Evolutionary conservation across 2,113 vertebrate genomes (phyloP), one percentile per base, ranked within the genome.

Genomic region (Chaetodon auriga): DNA sequence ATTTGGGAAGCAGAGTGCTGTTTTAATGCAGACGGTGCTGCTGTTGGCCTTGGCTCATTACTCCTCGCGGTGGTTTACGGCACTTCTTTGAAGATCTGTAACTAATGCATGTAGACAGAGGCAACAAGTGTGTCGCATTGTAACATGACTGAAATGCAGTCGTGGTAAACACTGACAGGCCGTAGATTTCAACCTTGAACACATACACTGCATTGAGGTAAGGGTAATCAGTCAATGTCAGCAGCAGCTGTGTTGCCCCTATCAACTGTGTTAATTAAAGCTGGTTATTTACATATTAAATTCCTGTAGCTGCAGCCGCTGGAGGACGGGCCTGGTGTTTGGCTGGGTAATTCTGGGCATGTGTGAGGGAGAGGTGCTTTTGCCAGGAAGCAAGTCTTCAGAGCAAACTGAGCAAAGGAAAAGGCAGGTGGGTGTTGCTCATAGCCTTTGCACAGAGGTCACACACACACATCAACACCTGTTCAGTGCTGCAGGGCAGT

Each of bases 261-360:
- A 96, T 97, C 96, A 96, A 96, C 96, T 96, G 82, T 95, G 94
- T 96, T 98, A 97, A 99, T 98, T 97, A 98, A 96, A 94, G 90
- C 14, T 92, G 95, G 92, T 95, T 96, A 97, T 98, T 98, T 97
- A 96, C 97, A 98, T 98, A 96, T 98, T 97, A 97, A 96, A 97
- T 97, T 97, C 96, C 93, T 96, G 93, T 95, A 92, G 94, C 94
- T 94, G 95, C 95, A 82, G 87, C 96, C 96, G 94, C 96, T 97
- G 87, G 92, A 94, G 95, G 92, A 95, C 84, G 84, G 93, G 73
- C 81, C 92, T 64, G 80, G 76, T 75, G 90, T 79, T 85, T 84
- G 87, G 92, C 92, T 68, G 51, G 90, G 81, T 93, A 90, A 88
- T 88, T 87, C 69, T 85, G 69, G 54, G 78, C 75, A 79, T 57